A percentile compares a stretch with the other conserved stretches of the same genome.
phyloP scores from a whole-genome alignment of 2,797 vertebrate genomes.

The Myotis findleyi region DNA sequence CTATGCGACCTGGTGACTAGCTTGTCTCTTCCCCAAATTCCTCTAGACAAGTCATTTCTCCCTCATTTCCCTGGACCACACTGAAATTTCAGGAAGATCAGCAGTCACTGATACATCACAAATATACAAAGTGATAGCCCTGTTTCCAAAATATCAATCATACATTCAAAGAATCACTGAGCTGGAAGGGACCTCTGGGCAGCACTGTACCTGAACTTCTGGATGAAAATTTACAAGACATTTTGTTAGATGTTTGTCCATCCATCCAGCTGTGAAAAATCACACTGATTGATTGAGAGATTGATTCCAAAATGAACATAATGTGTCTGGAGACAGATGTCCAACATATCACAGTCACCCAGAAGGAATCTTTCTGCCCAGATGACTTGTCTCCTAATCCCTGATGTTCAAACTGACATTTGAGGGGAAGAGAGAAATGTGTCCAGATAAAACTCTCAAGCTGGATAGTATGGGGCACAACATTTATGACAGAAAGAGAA shows the following conservation, averaged over 20 bases:
- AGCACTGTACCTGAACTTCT: constrained; percentile 48
- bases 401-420: constrained; percentile 56
- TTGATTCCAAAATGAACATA: constrained; percentile 57
- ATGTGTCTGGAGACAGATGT: constrained; percentile 77
- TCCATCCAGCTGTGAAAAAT: constrained; percentile 82
- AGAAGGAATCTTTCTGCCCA: constrained; percentile 66
- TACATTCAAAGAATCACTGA: constrained; percentile 68
- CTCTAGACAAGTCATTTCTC: background rate
- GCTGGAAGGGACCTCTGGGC: constrained; percentile 69
- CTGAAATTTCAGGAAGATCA: background rate
- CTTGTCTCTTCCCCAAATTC: background rate
- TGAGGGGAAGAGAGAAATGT: constrained; percentile 46
- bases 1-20: background rate
- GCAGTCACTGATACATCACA: constrained; percentile 27
- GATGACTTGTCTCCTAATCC: constrained; percentile 47
- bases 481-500: constrained; percentile 46
- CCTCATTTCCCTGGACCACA: background rate
- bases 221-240: constrained; percentile 65
- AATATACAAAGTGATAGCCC: constrained; percentile 30
- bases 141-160: constrained; percentile 74
- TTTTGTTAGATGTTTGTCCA: constrained; percentile 76
- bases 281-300: constrained; percentile 66
- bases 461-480: background rate
- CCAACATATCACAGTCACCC: constrained; percentile 69
- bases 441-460: constrained; percentile 53